These are phyloP conservation scores for Tyrannus savana DNA, from an alignment of 2,113 vertebrate species.

Conservation along the genomic window DNA sequence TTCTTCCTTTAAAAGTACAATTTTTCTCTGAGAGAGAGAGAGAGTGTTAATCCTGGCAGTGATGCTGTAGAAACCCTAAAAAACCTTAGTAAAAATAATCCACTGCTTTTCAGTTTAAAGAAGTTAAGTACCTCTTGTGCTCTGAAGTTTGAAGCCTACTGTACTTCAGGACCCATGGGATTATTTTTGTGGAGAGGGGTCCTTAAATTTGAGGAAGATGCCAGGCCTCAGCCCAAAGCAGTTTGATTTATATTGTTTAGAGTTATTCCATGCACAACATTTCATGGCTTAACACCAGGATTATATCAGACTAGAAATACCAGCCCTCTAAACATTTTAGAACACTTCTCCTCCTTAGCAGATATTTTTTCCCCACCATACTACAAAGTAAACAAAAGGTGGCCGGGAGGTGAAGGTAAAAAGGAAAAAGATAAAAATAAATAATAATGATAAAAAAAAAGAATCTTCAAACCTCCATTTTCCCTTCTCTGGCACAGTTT, in stretches of 20 bases:
- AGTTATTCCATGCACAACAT: neutral
- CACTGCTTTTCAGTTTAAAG: neutral
- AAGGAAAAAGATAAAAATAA: rapidly evolving
- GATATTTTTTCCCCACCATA: neutral
- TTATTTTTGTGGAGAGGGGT: neutral
- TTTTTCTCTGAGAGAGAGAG: neutral
- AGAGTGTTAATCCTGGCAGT: neutral
- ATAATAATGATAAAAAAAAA: too few relatives aligned
- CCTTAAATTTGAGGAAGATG: neutral
- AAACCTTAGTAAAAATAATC: neutral
- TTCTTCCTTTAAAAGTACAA: constrained; percentile 8
- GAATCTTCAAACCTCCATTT: constrained; percentile 60
- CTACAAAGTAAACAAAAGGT: rapidly evolving
- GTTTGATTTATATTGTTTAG: neutral
- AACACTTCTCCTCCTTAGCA: neutral
- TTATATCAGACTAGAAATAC: neutral
- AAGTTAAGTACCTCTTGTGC: neutral
- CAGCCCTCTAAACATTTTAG: neutral
- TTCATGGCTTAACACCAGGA: neutral
- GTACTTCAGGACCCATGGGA: neutral
- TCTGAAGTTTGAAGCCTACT: neutral
- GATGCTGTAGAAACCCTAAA: neutral
- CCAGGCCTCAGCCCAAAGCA: neutral
- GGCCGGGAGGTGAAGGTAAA: rapidly evolving
- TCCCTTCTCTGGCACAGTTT: constrained; percentile 60